Conservation (phyloP, 2,113 vertebrate genomes). For the Hyperopisus bebe region DNA sequence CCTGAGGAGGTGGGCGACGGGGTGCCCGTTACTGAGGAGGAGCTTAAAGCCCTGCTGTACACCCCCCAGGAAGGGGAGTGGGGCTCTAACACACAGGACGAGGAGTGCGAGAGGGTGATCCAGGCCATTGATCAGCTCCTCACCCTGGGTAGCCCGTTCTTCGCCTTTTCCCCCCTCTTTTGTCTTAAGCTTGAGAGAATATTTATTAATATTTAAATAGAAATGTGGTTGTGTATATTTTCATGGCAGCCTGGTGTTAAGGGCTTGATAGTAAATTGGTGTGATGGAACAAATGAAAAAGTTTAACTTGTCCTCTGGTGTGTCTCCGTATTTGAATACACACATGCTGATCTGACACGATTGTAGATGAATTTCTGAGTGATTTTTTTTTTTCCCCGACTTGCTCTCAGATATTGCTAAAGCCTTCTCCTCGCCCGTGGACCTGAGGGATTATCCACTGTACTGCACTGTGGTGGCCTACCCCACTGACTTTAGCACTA, state of each 20-base stretch:
- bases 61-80: slow-evolving; percentile 91
- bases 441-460: slow-evolving; percentile 87
- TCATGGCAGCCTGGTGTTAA: neutral
- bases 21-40: slow-evolving; percentile 84
- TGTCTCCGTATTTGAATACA: neutral
- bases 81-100: slow-evolving; percentile 81
- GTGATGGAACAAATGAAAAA: neutral
- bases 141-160: slow-evolving; percentile 67
- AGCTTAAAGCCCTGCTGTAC: slow-evolving; percentile 84
- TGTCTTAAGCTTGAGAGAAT: neutral
- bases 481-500: slow-evolving; percentile 87
- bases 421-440: slow-evolving; percentile 82
- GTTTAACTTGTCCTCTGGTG: neutral
- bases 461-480: slow-evolving; percentile 97
- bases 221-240: neutral
- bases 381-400: neutral
- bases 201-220: neutral
- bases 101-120: slow-evolving; percentile 87
- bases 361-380: neutral
- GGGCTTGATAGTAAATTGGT: neutral
- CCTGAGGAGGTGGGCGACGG: slow-evolving; percentile 87
- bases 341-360: neutral
- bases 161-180: neutral
- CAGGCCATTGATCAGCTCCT: slow-evolving; percentile 82
- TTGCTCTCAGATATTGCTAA: slow-evolving; percentile 80